A percentile compares a stretch with the other conserved stretches of the same genome.
These are phyloP conservation scores for Cosmopolites sordidus DNA, from an alignment of 2,888 invertebrate species.

Conservation along the genomic window DNA sequence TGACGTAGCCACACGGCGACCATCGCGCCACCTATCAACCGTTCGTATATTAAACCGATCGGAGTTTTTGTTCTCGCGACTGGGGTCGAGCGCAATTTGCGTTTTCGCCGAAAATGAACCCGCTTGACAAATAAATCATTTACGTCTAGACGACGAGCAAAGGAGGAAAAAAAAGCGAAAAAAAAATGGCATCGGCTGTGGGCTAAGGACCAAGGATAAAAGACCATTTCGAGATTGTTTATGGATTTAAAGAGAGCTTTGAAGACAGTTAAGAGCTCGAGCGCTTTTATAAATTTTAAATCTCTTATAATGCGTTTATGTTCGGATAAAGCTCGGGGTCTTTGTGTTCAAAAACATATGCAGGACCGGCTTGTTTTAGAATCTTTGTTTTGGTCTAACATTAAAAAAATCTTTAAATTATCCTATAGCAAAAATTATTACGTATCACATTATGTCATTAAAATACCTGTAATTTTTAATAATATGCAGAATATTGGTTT, in stretches of 20 bases:
- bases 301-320: constrained; percentile 4
- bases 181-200: constrained; percentile 14
- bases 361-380: not conserved
- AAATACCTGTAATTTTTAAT: no score
- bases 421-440: no score
- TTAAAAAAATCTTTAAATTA: no score
- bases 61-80: constrained; percentile 1
- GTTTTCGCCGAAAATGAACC: constrained; percentile 23
- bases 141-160: constrained; percentile 16
- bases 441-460: no score
- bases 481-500: no score
- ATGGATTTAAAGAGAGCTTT: constrained; percentile 12
- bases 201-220: constrained; percentile 25
- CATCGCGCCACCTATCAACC: not conserved
- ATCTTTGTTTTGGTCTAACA: no score
- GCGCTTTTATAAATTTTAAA: constrained; percentile 11
- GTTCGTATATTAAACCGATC: not conserved
- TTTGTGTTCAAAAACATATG: not conserved
- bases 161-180: constrained; percentile 15
- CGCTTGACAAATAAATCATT: constrained; percentile 24
- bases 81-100: constrained; percentile 14
- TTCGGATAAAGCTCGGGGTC: not conserved
- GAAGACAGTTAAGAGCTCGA: constrained; percentile 8
- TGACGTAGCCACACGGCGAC: no score
- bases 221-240: constrained; percentile 21